Evolutionary conservation across 2,888 invertebrate species (phyloP), one percentile per base, ranked within the genome.

Genomic region (Polia nebulosa): DNA sequence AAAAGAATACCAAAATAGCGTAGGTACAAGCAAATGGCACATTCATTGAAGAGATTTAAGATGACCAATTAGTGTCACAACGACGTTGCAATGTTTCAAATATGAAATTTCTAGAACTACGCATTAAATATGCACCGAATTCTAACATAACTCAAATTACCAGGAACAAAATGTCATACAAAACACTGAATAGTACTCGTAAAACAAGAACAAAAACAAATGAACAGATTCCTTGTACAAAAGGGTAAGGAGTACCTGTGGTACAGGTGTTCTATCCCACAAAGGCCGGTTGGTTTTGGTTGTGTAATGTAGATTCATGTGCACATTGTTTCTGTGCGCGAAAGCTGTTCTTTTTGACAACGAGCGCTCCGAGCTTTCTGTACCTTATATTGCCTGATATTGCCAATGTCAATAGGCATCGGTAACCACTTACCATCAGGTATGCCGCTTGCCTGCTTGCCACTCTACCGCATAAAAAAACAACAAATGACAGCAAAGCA

Each of bases 21-120:
- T n/a, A n/a, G n/a, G n/a, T 47, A 32, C 57, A 36, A 45, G 9
- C 13, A 39, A 59, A 49, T 51, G n/a, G 2, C 22, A 36, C 8
- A 29, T 72, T 60, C 15, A 29, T 36, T 15, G 2, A 9, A 29
- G 15, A 36, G 22, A 69, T 52, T 17, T 36, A 25, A 15, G 22
- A 29, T 1, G 27, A 2, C 20, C 41, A 67, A 75, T 67, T 67
- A 75, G 9, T 64, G 45, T 49, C 13, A 64, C 45, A 41, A 63
- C 15, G 20, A 20, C 22, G 17, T n/a, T 39, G 11, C 13, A 41
- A 53, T 55, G 49, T 73, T 70, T 73, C 11, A 41, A 41, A 63
- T 64, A 29, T 22, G 61, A 49, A 11, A 68, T 51, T 72, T 72
- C 25, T 72, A 45, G 51, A 52, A 61, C n/a, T 44, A 22, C 11